A percentile compares a stretch with the other conserved stretches of the same genome.
Evolutionary conservation across 2,113 vertebrate species (phyloP).

Genomic region (Hystrix brachyura): DNA sequence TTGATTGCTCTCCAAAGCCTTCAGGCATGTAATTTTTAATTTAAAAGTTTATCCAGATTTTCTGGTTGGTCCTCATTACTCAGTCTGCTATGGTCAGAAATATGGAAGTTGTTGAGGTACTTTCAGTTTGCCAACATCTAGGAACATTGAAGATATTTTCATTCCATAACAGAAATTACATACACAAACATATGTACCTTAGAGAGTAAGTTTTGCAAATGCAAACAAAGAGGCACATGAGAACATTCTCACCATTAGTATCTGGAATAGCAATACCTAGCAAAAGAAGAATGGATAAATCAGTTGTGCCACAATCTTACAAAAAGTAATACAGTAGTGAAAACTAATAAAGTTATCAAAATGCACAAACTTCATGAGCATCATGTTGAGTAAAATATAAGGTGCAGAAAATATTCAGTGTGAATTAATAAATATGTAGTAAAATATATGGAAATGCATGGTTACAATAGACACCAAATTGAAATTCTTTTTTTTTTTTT

Average conservation of each 20-base stretch:
- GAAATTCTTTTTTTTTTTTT: too few relatives aligned
- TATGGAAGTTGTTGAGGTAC: not conserved
- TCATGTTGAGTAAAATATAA: not conserved
- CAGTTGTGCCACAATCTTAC: not conserved
- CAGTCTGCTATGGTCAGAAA: not conserved
- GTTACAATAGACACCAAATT: not conserved
- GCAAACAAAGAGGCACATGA: not conserved
- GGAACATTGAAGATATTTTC: not conserved
- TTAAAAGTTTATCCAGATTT: conserved; percentile 42
- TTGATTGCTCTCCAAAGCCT: not conserved
- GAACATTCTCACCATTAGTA: not conserved
- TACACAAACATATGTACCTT: not conserved
- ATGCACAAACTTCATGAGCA: not conserved
- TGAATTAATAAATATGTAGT: not conserved
- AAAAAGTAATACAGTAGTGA: not conserved
- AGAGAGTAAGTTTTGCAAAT: conserved; percentile 22
- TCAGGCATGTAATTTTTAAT: conserved; percentile 37
- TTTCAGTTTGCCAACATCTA: not conserved
- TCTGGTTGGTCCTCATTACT: not conserved
- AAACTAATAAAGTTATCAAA: not conserved
- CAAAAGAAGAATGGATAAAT: not conserved
- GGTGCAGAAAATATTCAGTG: not conserved
- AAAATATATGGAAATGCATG: not conserved
- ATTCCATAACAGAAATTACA: not conserved
- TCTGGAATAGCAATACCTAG: not conserved